Conservation (phyloP, 2,113 vertebrate species). For the Epinephelus fuscoguttatus region DNA sequence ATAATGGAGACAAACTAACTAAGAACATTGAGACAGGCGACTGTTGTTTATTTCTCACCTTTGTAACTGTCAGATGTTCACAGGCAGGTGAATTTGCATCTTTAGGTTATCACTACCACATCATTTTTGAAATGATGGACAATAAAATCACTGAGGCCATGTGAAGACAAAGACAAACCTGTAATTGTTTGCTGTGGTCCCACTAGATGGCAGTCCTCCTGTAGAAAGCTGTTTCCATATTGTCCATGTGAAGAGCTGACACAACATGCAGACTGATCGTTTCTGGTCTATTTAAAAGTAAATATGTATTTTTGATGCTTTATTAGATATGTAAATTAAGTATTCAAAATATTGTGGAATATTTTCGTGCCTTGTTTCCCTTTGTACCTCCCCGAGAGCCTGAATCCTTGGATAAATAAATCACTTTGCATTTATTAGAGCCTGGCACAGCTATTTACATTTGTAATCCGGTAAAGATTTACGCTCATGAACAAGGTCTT, state of each 20-base stretch:
- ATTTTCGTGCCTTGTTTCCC: background rate
- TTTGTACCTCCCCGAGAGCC: background rate
- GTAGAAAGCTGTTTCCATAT: background rate
- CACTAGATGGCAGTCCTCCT: slow-evolving; percentile 66
- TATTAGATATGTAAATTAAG: background rate
- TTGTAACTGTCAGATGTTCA: background rate
- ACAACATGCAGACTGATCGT: background rate
- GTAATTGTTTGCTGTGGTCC: slow-evolving; percentile 1
- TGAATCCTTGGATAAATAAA: slow-evolving; percentile 24
- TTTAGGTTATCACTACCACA: background rate
- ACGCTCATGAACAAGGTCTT: slow-evolving; percentile 60
- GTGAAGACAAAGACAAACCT: background rate
- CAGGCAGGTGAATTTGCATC: background rate
- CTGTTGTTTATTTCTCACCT: background rate
- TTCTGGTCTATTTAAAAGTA: background rate
- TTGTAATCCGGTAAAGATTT: slow-evolving; percentile 63
- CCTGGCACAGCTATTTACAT: slow-evolving; percentile 55
- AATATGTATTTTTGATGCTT: background rate
- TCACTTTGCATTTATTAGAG: slow-evolving; percentile 35
- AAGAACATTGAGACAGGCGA: background rate
- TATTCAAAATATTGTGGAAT: background rate
- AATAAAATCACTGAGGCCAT: slow-evolving; percentile 7
- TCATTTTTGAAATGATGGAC: background rate
- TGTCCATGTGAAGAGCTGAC: background rate
- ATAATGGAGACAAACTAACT: background rate